Percentiles rank a stretch among this genome's conserved stretches.
phyloP scores from a whole-genome alignment of 2,888 invertebrate genomes.

The Thereva nobilitata region DNA sequence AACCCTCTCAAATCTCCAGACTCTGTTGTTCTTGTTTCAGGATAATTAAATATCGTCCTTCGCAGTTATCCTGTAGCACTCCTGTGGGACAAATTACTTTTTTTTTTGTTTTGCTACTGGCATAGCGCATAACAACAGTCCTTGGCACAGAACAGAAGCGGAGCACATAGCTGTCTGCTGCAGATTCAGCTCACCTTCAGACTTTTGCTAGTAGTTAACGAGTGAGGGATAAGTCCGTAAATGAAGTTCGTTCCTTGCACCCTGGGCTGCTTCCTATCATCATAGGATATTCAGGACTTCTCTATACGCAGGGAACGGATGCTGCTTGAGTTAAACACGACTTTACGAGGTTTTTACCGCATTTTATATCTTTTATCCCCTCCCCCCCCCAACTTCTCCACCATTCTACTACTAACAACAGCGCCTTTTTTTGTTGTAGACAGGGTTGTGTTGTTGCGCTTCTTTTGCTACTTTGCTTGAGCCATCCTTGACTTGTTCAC shows the following conservation, averaged over 20 bases:
- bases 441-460: neutral
- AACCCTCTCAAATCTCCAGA: constrained; percentile 4
- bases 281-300: no score
- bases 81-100: constrained; percentile 41
- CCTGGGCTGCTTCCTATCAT: no score
- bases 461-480: neutral
- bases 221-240: no score
- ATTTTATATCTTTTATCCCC: neutral
- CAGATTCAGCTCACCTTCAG: no score
- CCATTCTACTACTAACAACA: neutral
- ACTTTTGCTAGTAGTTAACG: no score
- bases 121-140: no score
- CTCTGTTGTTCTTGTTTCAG: constrained; percentile 39
- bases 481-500: neutral
- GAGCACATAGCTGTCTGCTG: no score
- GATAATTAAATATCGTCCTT: constrained; percentile 41
- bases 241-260: no score
- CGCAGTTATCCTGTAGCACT: constrained; percentile 35
- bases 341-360: constrained; percentile 26
- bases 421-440: no score
- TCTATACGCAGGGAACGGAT: neutral
- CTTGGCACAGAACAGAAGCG: no score
- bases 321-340: constrained; percentile 7
- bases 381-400: neutral
- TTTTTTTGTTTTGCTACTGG: neutral